phyloP scores from a whole-genome alignment of 1,140 invertebrate genomes.

The Trypoxylus dichotomus region DNA sequence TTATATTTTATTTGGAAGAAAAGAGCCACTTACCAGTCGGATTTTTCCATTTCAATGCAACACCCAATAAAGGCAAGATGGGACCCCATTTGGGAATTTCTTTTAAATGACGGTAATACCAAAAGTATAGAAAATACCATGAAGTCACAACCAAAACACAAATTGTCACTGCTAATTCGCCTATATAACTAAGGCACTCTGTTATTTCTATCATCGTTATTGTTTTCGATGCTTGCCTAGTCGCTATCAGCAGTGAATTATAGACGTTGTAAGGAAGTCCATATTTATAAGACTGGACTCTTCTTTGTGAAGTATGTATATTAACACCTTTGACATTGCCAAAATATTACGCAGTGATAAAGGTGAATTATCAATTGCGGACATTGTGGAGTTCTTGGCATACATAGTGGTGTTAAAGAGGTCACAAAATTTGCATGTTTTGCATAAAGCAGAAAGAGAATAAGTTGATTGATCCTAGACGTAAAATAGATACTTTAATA shows the following conservation, averaged over 20 bases:
- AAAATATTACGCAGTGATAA: no score
- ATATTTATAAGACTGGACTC: background rate
- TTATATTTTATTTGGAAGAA: background rate
- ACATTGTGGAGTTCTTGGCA: no score
- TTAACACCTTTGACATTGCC: no score
- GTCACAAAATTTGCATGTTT: no score
- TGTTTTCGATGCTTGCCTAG: background rate
- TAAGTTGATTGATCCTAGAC: no score
- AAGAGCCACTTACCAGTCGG: background rate
- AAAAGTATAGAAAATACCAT: background rate
- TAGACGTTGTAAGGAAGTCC: background rate
- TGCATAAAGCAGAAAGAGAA: no score
- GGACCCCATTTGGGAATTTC: background rate
- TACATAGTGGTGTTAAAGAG: no score
- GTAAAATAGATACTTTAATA: no score
- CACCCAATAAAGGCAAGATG: background rate
- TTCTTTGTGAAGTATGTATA: no score
- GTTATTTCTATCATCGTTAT: background rate
- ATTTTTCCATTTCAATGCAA: background rate
- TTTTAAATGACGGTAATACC: background rate
- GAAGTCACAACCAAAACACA: background rate
- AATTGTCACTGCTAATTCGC: background rate
- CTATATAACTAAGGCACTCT: background rate
- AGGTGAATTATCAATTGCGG: no score
- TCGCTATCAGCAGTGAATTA: background rate